Conservation (phyloP, 2,113 vertebrate species). For the Vulpes ferrilata region DNA sequence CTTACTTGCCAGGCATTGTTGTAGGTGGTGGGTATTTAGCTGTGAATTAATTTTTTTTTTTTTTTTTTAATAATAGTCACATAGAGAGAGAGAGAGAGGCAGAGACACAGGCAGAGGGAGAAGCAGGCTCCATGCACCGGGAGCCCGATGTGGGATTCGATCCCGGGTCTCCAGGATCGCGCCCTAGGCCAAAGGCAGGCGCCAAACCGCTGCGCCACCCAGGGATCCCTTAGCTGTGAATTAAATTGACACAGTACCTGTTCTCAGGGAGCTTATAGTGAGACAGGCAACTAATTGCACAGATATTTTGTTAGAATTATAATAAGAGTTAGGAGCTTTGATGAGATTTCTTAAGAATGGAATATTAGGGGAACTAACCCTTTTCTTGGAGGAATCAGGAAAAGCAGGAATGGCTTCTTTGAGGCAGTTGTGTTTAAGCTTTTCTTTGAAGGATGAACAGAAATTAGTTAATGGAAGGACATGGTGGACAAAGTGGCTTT, state of each 20-base stretch:
- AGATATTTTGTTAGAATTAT: neutral
- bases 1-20: neutral
- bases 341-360: neutral
- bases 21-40: neutral
- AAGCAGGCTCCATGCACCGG: too few species aligned
- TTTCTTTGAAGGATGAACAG: neutral
- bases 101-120: too few species aligned
- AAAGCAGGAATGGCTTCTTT: neutral
- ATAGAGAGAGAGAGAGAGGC: too few species aligned
- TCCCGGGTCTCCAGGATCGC: too few species aligned
- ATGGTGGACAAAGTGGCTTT: neutral
- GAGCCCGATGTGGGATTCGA: too few species aligned
- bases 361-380: neutral
- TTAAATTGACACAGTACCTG: neutral
- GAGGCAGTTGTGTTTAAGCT: neutral
- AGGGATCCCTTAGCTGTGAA: conserved; percentile 39
- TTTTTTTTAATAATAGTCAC: too few species aligned
- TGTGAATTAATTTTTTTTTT: conserved; percentile 43
- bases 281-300: neutral
- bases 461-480: neutral
- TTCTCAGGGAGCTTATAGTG: conserved; percentile 26
- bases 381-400: neutral
- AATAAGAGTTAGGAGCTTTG: neutral
- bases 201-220: too few species aligned
- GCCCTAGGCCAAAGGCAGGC: too few species aligned